A percentile compares a stretch with the other conserved stretches of the same genome.
phyloP scores from a whole-genome alignment of 2,797 vertebrate species.

The Bovichtus variegatus region DNA sequence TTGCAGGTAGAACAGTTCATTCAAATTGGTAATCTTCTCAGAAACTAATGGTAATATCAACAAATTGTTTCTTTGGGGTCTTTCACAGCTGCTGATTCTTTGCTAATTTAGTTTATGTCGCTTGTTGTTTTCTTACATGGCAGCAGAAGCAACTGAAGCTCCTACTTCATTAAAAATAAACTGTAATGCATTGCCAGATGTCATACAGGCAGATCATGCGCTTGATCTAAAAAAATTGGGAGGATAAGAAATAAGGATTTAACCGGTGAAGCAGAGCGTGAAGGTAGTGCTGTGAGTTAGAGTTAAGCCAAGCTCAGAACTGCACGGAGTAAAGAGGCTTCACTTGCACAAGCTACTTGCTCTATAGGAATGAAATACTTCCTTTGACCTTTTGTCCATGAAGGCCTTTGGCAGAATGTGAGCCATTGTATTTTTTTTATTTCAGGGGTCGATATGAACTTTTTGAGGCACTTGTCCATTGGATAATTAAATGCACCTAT shows the following conservation, averaged over 20 bases:
- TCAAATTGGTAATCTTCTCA: conserved; percentile 10
- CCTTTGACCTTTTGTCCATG: background rate
- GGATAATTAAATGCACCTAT: no score
- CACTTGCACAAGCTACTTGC: background rate
- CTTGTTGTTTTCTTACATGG: conserved; percentile 15
- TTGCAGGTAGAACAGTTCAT: background rate
- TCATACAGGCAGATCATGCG: conserved; percentile 36
- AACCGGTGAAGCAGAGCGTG: conserved; percentile 37
- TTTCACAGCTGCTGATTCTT: background rate
- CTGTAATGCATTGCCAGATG: conserved; percentile 37
- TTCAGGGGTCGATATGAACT: background rate
- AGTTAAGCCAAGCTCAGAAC: conserved; percentile 32
- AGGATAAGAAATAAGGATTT: conserved; percentile 39
- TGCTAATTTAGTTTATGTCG: conserved; percentile 9
- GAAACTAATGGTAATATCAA: background rate
- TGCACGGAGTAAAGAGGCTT: conserved; percentile 10
- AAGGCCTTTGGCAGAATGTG: background rate
- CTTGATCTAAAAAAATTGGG: conserved; percentile 15
- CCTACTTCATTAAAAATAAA: conserved; percentile 27
- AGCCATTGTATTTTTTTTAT: background rate
- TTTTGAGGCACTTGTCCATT: background rate
- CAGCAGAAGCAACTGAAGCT: conserved; percentile 5
- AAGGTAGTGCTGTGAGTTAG: conserved; percentile 22
- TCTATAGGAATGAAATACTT: background rate
- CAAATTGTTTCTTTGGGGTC: background rate